A percentile compares a stretch with the other conserved stretches of the same genome.
phyloP scores from a whole-genome alignment of 2,113 vertebrate species.

The Halcyon senegalensis region DNA sequence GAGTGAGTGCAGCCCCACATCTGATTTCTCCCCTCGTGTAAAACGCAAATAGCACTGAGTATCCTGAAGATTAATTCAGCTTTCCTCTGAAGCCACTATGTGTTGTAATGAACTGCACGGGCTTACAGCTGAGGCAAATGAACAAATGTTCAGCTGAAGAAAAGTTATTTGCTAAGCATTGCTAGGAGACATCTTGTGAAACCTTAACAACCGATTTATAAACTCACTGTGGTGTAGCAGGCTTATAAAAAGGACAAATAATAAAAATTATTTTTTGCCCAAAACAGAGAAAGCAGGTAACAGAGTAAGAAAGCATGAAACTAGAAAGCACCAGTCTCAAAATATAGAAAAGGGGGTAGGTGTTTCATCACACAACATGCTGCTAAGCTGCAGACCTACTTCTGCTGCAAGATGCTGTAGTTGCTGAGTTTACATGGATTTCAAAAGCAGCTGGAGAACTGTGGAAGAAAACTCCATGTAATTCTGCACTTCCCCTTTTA shows the following conservation, averaged over 20 bases:
- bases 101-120: background rate
- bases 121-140: background rate
- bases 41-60: background rate
- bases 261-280: background rate
- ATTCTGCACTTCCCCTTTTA: background rate
- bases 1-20: background rate
- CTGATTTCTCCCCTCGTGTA: background rate
- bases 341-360: background rate
- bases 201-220: background rate
- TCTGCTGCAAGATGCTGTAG: background rate
- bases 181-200: background rate
- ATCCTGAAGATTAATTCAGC: background rate
- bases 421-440: background rate
- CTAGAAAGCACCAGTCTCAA: background rate
- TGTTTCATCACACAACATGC: background rate
- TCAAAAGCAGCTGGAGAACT: background rate
- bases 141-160: background rate
- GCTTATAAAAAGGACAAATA: background rate
- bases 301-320: background rate
- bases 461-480: background rate
- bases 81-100: background rate
- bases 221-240: background rate
- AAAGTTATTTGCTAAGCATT: background rate
- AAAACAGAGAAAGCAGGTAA: background rate
- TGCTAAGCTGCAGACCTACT: background rate